Evolutionary conservation across 2,797 vertebrate genomes (phyloP).

Genomic region (Acipenser oxyrinchus): DNA sequence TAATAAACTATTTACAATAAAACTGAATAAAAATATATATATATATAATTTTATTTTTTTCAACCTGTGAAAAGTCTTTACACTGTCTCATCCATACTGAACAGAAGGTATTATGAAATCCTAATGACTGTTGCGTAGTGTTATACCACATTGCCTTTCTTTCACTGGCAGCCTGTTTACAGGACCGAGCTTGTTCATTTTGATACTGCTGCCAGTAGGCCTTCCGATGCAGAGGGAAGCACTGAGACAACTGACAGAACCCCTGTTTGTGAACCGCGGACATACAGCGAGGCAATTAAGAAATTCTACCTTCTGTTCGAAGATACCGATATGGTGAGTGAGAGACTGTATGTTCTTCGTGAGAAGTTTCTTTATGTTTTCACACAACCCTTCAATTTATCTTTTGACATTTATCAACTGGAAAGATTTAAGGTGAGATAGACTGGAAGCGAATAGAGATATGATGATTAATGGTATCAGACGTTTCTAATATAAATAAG

Average conservation of each 20-base stretch:
- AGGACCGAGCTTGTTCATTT: constrained; percentile 63
- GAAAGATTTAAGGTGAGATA: no score
- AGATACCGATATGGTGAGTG: constrained; percentile 75
- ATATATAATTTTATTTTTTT: no score
- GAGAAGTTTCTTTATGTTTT: no score
- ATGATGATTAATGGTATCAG: no score
- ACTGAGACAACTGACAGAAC: constrained; percentile 14
- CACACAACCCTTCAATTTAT: no score
- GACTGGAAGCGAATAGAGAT: no score
- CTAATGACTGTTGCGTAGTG: background rate
- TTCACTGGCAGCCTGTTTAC: constrained; percentile 64
- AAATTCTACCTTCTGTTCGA: constrained; percentile 65
- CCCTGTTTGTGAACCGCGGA: constrained; percentile 41
- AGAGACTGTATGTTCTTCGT: no score
- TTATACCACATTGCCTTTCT: constrained; percentile 2
- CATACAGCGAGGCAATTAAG: constrained; percentile 59
- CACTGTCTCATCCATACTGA: background rate
- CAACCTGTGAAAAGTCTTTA: background rate
- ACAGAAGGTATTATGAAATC: background rate
- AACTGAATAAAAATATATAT: background rate
- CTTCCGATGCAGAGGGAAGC: constrained; percentile 14
- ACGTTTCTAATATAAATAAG: no score
- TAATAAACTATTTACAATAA: no score
- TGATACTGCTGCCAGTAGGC: constrained; percentile 1
- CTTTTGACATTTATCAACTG: no score